These are phyloP conservation scores for Strix uralensis DNA, from an alignment of 2,113 vertebrate species.

Conservation along the genomic window DNA sequence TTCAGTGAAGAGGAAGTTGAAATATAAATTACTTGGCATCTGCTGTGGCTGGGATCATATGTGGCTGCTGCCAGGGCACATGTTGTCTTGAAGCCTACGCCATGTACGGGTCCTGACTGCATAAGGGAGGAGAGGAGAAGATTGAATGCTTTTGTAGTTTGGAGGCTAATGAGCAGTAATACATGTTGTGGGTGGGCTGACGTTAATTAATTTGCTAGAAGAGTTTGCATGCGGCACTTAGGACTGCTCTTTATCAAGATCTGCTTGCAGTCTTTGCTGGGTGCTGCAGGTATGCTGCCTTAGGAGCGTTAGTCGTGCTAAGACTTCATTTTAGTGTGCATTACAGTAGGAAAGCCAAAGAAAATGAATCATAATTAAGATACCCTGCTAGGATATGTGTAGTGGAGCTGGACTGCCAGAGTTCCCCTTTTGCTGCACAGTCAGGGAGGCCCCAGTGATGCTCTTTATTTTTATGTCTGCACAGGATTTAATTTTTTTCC, in stretches of 20 bases:
- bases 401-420: background rate
- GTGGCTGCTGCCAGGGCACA: background rate
- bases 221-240: background rate
- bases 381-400: background rate
- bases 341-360: background rate
- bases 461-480: background rate
- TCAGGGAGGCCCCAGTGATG: background rate
- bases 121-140: background rate
- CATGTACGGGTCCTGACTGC: background rate
- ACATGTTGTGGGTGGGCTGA: background rate
- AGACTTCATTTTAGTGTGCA: background rate
- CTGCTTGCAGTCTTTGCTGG: background rate
- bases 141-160: background rate
- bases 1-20: background rate
- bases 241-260: background rate
- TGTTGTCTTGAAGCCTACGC: background rate
- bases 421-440: fast-evolving
- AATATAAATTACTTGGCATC: background rate
- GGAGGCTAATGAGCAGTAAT: background rate
- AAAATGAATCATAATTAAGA: background rate
- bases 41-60: background rate
- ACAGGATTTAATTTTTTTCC: background rate
- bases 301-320: background rate
- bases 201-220: background rate
- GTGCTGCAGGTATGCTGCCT: background rate